phyloP scores from a whole-genome alignment of 2,113 vertebrate species.

The Lophochroa leadbeateri region DNA sequence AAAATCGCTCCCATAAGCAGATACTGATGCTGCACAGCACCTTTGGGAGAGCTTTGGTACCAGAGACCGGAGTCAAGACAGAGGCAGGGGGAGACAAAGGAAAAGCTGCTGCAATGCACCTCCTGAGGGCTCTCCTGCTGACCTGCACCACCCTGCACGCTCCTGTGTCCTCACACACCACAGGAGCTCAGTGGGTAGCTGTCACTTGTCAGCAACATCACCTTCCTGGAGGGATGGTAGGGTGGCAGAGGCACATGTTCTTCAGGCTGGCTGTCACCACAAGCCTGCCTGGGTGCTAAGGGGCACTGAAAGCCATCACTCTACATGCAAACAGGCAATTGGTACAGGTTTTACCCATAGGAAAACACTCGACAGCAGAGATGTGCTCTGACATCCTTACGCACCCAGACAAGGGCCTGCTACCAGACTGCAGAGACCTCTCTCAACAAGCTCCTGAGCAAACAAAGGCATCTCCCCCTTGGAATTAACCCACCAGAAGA shows the following conservation, averaged over 20 bases:
- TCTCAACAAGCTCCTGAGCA: neutral
- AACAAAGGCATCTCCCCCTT: neutral
- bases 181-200: neutral
- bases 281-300: neutral
- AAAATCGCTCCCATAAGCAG: neutral
- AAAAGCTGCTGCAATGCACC: neutral
- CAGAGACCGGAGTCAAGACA: neutral
- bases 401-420: no score
- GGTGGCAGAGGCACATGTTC: neutral
- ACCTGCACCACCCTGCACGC: accelerated
- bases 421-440: accelerated
- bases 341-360: neutral
- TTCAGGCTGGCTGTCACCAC: neutral
- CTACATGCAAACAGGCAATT: neutral
- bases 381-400: neutral
- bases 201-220: neutral
- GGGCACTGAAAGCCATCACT: neutral
- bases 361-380: accelerated
- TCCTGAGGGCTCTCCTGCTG: neutral
- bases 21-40: neutral
- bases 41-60: neutral
- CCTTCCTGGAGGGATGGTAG: neutral
- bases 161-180: neutral
- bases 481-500: neutral
- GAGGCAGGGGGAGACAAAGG: accelerated